Base-by-base conservation (phyloP, 2,888 invertebrate species). In the Chymomyza fuscimana region DNA sequence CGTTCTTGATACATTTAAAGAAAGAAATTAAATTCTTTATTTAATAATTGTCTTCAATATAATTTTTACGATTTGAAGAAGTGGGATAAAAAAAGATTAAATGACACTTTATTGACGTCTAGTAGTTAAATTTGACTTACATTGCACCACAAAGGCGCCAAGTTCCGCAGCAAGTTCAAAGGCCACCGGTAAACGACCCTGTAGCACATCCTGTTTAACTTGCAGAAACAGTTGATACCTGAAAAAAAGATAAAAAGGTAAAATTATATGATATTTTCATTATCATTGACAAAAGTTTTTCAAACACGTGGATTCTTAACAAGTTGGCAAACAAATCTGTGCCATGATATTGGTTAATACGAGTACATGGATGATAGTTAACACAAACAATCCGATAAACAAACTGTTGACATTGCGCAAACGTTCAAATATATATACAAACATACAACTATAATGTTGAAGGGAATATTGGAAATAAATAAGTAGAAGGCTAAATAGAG, bases 191-290 rank as follows among this genome's bases (percentile, higher is more conserved):
- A 99, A 93, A 80, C 98, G 94, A 74, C 98, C 98, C 91, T 98
- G 98, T 66, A 98, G 94, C 84, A 99, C 96, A 92, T 99, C 98
- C 93, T 98, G 97, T 93, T 98, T 98, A 89, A 98, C 95, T 94
- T 99, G 98, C 87, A 99, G 94, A 92, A 98, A 99, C 92, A 98
- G 96, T 93, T 98, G 98, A 93, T 99, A 99, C 94, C 98, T 98
- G 93, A 29, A n/a, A 63, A 5, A 32, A 50, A 71, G 68, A 60
- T 63, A 73, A 79, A 72, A 19, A 58, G 16, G 52, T 70, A 64
- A 76, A 69, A 68, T 71, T 66, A 60, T 50, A 51, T 65, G 56
- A 67, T 63, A 67, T 67, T 67, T 58, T 10, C 50, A 67, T 63
- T 50, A 67, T 36, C 50, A 56, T 32, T 50, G 59, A 60, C 19